A percentile compares a stretch with the other conserved stretches of the same genome.
These are phyloP conservation scores for Eupithecia subumbrata DNA, from an alignment of 2,888 invertebrate species.

Conservation along the genomic window DNA sequence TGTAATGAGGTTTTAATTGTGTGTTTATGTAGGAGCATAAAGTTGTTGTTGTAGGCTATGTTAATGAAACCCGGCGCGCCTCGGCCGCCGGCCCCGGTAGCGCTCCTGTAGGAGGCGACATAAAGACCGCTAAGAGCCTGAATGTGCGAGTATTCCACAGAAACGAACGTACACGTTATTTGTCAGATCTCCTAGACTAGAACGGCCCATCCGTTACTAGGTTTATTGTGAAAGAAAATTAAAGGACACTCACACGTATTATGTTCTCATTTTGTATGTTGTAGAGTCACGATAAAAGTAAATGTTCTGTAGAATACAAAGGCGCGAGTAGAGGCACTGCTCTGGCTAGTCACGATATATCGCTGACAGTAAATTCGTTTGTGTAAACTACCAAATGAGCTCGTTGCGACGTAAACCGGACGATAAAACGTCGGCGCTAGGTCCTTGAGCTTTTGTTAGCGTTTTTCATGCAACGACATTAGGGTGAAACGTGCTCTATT, in stretches of 20 bases:
- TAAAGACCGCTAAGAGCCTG: not conserved
- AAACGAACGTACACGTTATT: not conserved
- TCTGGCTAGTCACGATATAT: slow-evolving; percentile 11
- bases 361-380: not conserved
- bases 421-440: slow-evolving; percentile 34
- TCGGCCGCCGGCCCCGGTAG: not conserved
- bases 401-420: slow-evolving; percentile 37
- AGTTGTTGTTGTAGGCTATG: not conserved
- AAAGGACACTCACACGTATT: slow-evolving; percentile 31
- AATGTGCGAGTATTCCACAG: not conserved
- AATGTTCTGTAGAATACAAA: slow-evolving; percentile 38
- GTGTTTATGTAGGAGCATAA: not conserved
- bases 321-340: slow-evolving; percentile 14
- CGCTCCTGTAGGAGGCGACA: not conserved
- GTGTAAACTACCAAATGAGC: slow-evolving; percentile 35
- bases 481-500: slow-evolving; percentile 24
- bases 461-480: slow-evolving; percentile 21
- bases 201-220: slow-evolving; percentile 13
- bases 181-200: not conserved
- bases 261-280: slow-evolving; percentile 35
- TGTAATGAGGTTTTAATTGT: slow-evolving; percentile 3
- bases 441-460: slow-evolving; percentile 25
- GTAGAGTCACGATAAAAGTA: slow-evolving; percentile 36
- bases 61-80: not conserved
- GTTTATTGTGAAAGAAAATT: slow-evolving; percentile 36